Conservation (phyloP, 2,888 invertebrate species). For the Mesoligia furuncula region DNA sequence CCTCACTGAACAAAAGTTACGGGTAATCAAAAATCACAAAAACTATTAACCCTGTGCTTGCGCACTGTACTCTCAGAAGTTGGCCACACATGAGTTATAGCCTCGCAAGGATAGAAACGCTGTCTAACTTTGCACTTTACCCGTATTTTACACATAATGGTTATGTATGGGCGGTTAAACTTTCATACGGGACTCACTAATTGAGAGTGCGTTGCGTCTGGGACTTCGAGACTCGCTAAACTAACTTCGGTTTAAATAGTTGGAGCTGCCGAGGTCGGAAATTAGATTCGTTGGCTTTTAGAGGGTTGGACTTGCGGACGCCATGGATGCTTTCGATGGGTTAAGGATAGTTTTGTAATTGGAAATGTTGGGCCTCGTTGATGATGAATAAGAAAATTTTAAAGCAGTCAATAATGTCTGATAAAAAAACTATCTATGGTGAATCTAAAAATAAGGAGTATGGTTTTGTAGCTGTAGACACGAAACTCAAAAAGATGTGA, state of each 20-base stretch:
- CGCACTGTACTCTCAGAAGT: constrained; percentile 82
- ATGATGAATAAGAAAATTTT: no score
- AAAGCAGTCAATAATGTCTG: no score
- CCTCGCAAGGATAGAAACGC: constrained; percentile 87
- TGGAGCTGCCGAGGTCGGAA: constrained; percentile 56
- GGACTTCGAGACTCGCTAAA: constrained; percentile 57
- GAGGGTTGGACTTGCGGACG: constrained; percentile 40
- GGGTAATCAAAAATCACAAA: constrained; percentile 35
- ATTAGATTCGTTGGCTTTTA: constrained; percentile 68
- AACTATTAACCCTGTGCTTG: constrained; percentile 63
- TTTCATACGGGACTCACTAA: constrained; percentile 82
- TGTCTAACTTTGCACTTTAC: constrained; percentile 89
- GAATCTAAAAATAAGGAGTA: no score
- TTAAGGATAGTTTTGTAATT: constrained; percentile 39
- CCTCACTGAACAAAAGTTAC: constrained; percentile 28
- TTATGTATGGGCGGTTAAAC: constrained; percentile 87
- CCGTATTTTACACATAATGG: constrained; percentile 89
- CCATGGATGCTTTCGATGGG: constrained; percentile 33
- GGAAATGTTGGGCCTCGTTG: constrained; percentile 13
- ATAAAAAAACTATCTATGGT: no score
- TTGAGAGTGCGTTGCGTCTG: constrained; percentile 86
- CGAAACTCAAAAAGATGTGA: no score
- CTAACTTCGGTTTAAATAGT: constrained; percentile 66
- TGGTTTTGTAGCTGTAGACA: no score
- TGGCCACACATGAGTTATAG: constrained; percentile 87